These are phyloP conservation scores for Phataginus tricuspis DNA, from an alignment of 2,797 vertebrate genomes.

Conservation along the genomic window DNA sequence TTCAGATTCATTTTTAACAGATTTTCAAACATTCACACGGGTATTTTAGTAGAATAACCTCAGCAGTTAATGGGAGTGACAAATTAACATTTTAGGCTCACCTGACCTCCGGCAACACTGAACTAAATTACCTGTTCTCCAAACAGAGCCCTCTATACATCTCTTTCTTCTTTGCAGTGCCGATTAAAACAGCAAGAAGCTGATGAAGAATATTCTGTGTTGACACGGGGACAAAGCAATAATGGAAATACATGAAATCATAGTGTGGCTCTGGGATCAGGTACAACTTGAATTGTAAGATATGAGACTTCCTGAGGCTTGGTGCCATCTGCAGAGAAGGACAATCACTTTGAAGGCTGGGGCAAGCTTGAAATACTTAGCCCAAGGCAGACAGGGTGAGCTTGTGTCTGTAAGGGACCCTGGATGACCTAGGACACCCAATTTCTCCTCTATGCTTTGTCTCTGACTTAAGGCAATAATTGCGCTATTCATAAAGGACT, in stretches of 20 bases:
- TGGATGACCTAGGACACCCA: background rate
- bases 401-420: background rate
- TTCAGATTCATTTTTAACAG: conserved; percentile 52
- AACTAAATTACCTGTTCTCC: conserved; percentile 54
- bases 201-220: conserved; percentile 34
- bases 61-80: conserved; percentile 27
- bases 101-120: conserved; percentile 5
- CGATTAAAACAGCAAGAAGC: conserved; percentile 67
- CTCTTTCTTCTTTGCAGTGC: conserved; percentile 52
- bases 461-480: background rate
- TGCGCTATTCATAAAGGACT: background rate
- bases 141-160: background rate
- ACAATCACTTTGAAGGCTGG: background rate
- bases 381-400: accelerated
- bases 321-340: background rate
- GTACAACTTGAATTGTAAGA: background rate
- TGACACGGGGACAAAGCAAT: conserved; percentile 28
- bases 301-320: background rate
- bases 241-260: conserved; percentile 24
- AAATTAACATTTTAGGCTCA: conserved; percentile 56
- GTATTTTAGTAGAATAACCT: conserved; percentile 41
- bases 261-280: background rate
- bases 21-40: background rate
- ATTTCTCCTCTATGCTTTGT: background rate
- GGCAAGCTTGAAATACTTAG: background rate